Evolutionary conservation across 2,888 invertebrate genomes (phyloP).

Genomic region (Lepidochitona cinerea): DNA sequence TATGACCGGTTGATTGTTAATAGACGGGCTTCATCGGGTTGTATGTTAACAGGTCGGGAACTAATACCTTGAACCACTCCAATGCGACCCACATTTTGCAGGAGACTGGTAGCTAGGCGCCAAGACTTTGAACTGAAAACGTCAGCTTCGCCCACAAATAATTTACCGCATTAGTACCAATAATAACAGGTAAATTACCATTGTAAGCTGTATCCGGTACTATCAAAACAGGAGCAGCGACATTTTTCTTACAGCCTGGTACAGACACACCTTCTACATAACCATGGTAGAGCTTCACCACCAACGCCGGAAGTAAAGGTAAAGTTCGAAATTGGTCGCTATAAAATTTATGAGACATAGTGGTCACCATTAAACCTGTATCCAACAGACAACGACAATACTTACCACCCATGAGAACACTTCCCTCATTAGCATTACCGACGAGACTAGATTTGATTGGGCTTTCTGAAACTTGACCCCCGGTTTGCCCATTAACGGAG

Average conservation of each 20-base stretch:
- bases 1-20: background rate
- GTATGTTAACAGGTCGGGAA: background rate
- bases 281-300: no score
- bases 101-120: background rate
- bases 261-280: no score
- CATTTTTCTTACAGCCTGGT: background rate
- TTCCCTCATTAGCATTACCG: background rate
- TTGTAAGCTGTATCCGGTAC: background rate
- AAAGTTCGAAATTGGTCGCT: background rate
- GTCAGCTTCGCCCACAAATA: background rate
- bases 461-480: background rate
- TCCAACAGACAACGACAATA: background rate
- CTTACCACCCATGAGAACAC: no score
- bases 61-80: background rate
- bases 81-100: background rate
- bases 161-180: background rate
- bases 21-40: background rate
- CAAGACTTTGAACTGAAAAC: background rate
- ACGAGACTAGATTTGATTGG: background rate
- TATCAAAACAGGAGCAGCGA: background rate
- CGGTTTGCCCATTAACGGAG: background rate
- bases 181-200: background rate
- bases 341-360: background rate
- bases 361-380: background rate
- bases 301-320: background rate